A percentile compares a stretch with the other conserved stretches of the same genome.
Conservation (phyloP, 2,888 invertebrate species). For the Phengaris alcon region DNA sequence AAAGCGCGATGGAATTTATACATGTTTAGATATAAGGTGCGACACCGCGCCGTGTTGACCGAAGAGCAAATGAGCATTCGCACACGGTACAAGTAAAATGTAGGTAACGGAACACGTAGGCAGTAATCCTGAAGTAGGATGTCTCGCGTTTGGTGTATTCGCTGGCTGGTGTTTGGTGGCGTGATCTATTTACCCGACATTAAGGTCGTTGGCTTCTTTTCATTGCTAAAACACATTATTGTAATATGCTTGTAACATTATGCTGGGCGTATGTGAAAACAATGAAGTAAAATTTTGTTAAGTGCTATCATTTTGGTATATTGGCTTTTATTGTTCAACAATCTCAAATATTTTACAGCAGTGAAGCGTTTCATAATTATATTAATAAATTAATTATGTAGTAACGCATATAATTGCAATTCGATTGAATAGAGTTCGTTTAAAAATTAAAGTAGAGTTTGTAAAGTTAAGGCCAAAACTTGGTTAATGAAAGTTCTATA, state of each 20-base stretch:
- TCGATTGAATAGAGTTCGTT: too few relatives aligned
- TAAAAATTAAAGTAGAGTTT: too few relatives aligned
- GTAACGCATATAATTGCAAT: too few relatives aligned
- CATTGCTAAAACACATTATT: slow-evolving; percentile 19
- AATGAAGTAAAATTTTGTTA: background rate
- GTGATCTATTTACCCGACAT: slow-evolving; percentile 53
- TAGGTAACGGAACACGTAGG: slow-evolving; percentile 29
- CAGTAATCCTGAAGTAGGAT: slow-evolving; percentile 7
- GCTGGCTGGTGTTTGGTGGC: background rate
- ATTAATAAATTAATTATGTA: background rate
- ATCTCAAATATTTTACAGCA: background rate
- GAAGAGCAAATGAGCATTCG: background rate
- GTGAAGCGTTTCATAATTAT: background rate
- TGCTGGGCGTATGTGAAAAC: slow-evolving; percentile 8
- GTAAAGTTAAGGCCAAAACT: too few relatives aligned
- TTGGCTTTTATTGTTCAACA: background rate
- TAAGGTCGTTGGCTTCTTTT: slow-evolving; percentile 58
- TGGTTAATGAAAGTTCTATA: too few relatives aligned
- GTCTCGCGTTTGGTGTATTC: background rate
- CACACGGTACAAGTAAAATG: slow-evolving; percentile 23
- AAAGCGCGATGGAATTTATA: slow-evolving; percentile 17
- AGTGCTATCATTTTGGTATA: background rate
- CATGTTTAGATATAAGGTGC: slow-evolving; percentile 36
- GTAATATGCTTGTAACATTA: background rate
- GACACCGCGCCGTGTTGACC: slow-evolving; percentile 45